phyloP scores from a whole-genome alignment of 2,113 vertebrate genomes.

The Scatophagus argus region DNA sequence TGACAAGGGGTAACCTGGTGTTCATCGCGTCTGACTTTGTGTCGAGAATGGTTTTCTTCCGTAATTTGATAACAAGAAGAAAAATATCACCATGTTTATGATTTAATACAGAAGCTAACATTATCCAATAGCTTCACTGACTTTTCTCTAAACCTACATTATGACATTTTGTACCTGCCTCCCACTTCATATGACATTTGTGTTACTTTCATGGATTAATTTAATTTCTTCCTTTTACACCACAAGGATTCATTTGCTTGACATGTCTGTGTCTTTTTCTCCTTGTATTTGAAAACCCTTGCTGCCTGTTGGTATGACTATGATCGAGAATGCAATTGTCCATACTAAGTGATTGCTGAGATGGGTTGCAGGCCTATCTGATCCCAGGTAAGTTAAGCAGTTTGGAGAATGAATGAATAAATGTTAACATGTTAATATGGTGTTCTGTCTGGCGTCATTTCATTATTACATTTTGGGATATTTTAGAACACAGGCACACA shows the following conservation, averaged over 20 bases:
- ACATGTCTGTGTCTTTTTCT: not conserved
- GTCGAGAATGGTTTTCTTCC: too few relatives aligned
- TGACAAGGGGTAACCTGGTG: too few relatives aligned
- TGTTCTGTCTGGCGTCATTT: not conserved
- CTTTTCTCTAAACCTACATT: not conserved
- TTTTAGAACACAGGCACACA: not conserved
- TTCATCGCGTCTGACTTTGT: too few relatives aligned
- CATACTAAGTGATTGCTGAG: not conserved
- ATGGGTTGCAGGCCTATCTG: not conserved
- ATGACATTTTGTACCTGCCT: not conserved
- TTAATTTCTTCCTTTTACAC: not conserved
- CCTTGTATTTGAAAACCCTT: not conserved
- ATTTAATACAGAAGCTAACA: not conserved
- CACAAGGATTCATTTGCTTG: not conserved
- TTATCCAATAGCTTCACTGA: not conserved
- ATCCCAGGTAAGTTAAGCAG: not conserved
- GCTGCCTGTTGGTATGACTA: not conserved
- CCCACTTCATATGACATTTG: not conserved
- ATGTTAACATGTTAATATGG: not conserved
- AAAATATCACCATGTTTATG: too few relatives aligned
- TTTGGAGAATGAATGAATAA: not conserved
- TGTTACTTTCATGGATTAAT: not conserved
- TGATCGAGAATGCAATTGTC: too few relatives aligned
- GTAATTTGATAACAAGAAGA: too few relatives aligned
- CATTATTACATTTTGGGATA: not conserved